Evolutionary conservation across 2,888 invertebrate species (phyloP).

Genomic region (Penaeus monodon): DNA sequence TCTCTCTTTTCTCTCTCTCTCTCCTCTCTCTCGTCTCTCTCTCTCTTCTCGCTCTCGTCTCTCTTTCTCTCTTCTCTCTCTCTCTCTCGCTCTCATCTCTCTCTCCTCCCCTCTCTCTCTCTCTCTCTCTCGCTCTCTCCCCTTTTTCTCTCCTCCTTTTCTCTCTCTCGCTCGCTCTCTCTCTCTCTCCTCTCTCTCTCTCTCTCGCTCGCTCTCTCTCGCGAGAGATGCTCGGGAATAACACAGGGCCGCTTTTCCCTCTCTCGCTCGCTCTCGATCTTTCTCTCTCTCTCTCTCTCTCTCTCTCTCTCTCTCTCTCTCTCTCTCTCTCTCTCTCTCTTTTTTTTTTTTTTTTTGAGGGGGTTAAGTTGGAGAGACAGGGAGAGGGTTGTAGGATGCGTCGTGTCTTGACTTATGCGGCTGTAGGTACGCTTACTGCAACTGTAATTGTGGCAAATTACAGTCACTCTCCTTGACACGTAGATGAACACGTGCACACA

Average conservation of each 20-base stretch:
- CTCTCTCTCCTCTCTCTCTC: background rate
- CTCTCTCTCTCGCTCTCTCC: background rate
- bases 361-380: too few species aligned
- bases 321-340: background rate
- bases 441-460: too few species aligned
- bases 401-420: too few species aligned
- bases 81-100: background rate
- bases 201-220: background rate
- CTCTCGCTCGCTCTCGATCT: background rate
- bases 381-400: too few species aligned
- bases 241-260: too few species aligned
- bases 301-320: background rate
- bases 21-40: background rate
- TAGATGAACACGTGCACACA: too few species aligned
- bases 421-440: too few species aligned
- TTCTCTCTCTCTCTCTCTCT: background rate
- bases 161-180: too few species aligned
- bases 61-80: too few species aligned
- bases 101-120: too few species aligned
- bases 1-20: background rate
- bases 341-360: background rate
- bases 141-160: background rate
- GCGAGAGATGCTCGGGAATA: too few species aligned
- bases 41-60: constrained; percentile 3
- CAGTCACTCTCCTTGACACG: too few species aligned